Conservation (phyloP, 2,888 invertebrate genomes). For the Drosophila setosimentum region DNA sequence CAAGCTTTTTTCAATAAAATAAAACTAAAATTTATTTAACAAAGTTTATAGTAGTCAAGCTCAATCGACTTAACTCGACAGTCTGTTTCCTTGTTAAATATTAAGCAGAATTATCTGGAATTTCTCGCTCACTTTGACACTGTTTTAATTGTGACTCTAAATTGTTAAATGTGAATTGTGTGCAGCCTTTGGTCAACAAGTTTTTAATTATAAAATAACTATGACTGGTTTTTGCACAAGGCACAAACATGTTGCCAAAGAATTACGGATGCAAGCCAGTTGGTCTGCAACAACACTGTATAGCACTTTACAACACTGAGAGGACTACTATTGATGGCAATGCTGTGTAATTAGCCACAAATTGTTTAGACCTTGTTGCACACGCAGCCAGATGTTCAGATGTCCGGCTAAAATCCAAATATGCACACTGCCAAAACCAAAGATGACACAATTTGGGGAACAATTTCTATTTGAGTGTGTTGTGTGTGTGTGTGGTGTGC, state of each 20-base stretch:
- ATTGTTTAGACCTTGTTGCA: conserved; percentile 80
- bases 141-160: conserved; percentile 19
- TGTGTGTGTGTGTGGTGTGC: conserved; percentile 9
- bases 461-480: conserved; percentile 22
- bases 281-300: conserved; percentile 18
- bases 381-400: conserved; percentile 55
- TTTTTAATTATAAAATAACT: conserved; percentile 82
- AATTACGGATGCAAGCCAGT: conserved; percentile 50
- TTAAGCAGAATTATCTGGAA: neutral
- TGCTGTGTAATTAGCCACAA: conserved; percentile 81
- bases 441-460: conserved; percentile 77
- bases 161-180: conserved; percentile 12
- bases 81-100: neutral
- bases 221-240: conserved; percentile 40
- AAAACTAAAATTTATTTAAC: neutral
- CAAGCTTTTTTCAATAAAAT: no score
- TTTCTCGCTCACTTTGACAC: conserved; percentile 1
- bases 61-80: neutral
- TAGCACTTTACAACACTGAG: conserved; percentile 16
- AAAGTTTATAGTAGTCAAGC: neutral
- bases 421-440: conserved; percentile 75
- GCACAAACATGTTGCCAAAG: conserved; percentile 44
- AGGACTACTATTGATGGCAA: conserved; percentile 71
- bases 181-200: conserved; percentile 49
- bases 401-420: conserved; percentile 67